Evolutionary conservation across 2,797 vertebrate genomes (phyloP).

Genomic region (Anniella stebbinsi): DNA sequence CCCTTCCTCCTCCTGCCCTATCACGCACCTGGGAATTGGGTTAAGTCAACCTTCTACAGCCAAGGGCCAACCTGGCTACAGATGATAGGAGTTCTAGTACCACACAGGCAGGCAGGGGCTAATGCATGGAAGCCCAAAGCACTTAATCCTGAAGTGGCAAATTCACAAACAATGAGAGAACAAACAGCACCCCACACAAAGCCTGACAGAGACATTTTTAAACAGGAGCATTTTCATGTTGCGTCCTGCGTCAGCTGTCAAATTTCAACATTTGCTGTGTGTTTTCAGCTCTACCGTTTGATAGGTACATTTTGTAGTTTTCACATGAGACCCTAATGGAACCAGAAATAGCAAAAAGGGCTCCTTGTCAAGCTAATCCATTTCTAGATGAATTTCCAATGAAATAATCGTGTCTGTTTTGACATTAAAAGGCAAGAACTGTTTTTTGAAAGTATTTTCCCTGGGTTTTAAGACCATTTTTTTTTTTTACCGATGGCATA

Average conservation of each 20-base stretch:
- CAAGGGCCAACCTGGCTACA: too few relatives aligned
- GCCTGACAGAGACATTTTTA: neutral
- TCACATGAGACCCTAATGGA: slow-evolving; percentile 30
- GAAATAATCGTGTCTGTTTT: slow-evolving; percentile 68
- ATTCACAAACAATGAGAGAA: neutral
- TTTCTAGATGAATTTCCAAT: slow-evolving; percentile 26
- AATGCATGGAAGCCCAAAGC: neutral
- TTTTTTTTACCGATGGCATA: slow-evolving; percentile 52
- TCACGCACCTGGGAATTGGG: too few relatives aligned
- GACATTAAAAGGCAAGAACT: slow-evolving; percentile 70
- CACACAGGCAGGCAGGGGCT: too few relatives aligned
- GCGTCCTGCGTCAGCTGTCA: slow-evolving; percentile 9
- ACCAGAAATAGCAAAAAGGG: slow-evolving; percentile 12
- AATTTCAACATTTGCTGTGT: neutral
- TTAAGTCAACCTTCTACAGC: too few relatives aligned
- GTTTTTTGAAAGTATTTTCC: slow-evolving; percentile 53
- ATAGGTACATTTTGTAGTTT: slow-evolving; percentile 31
- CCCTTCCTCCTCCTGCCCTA: too few relatives aligned
- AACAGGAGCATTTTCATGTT: neutral
- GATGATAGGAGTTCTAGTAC: too few relatives aligned
- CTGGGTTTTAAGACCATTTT: slow-evolving; percentile 59
- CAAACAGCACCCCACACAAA: neutral
- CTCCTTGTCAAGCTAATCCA: slow-evolving; percentile 37
- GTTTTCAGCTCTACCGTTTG: neutral
- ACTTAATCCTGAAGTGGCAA: neutral